Base-by-base conservation (phyloP, 2,113 vertebrate genomes). In the Periophthalmodon schlosseri region DNA sequence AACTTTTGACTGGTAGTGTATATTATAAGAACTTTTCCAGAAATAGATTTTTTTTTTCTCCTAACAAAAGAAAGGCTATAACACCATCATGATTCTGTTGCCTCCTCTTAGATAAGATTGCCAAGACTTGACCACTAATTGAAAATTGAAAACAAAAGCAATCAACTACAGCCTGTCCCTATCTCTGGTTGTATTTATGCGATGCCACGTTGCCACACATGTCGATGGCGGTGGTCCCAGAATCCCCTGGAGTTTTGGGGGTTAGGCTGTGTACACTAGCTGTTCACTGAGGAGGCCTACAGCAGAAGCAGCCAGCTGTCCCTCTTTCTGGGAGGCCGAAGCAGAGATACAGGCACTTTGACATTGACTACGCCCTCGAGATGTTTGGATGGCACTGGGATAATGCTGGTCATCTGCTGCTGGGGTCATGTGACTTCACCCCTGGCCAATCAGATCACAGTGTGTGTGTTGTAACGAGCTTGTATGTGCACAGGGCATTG, bases 281-380 rank as follows among this genome's bases (percentile, higher is more conserved):
- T 69, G 80, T 77, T 87, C 87, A 75, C 58, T 76, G 73, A 70
- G 76, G 84, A 68, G 46, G 81, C 85, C 84, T 69, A 67, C 73
- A 84, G 83, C 74, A 73, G 72, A 60, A 64, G 76, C 52, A 85
- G 83, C 75, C 81, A 88, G 74, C 86, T 91, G 87, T 84, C 87
- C 69, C 85, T 83, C 80, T 61, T 76, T 68, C 75, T 75, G 80
- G 68, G 73, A 24, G 75, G 61, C 69, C 67, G 75, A 84, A 11
- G 56, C 24, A 28, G 23, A 73, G 74, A 89, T 85, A 84, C 75
- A 70, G 70, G 81, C 86, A 88, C 82, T 85, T 81, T 90, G 86
- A 91, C 88, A 86, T 81, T 92, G 90, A 91, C 83, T 73, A 65
- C 72, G 77, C 86, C 90, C 89, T 72, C 47, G 74, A 88, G 88